These are phyloP conservation scores for Unio pictorum DNA, from an alignment of 2,888 invertebrate species.

Conservation along the genomic window DNA sequence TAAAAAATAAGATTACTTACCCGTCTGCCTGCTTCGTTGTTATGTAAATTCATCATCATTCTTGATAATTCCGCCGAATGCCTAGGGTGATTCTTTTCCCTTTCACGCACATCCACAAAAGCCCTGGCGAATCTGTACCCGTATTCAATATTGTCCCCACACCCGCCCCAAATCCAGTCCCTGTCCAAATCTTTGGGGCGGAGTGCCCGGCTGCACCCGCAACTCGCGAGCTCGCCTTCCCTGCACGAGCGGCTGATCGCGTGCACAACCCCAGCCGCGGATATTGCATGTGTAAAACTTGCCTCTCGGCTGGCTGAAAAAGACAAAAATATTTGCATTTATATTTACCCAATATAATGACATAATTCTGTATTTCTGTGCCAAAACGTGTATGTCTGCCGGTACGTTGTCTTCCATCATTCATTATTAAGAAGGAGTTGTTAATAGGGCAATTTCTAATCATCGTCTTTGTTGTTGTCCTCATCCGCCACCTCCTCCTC, in stretches of 20 bases:
- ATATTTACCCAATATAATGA: background rate
- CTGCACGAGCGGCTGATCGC: conserved; percentile 91
- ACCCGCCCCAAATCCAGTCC: conserved; percentile 99
- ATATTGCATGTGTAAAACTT: conserved; percentile 76
- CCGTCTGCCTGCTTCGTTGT: conserved; percentile 97
- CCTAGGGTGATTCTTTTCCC: conserved; percentile 82
- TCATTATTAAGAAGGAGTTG: too few relatives aligned
- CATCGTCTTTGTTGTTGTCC: too few relatives aligned
- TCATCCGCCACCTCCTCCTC: too few relatives aligned
- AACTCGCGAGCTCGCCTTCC: conserved; percentile 90
- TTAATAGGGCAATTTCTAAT: too few relatives aligned
- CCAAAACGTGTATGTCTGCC: too few relatives aligned
- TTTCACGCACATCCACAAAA: conserved; percentile 93
- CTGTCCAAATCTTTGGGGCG: conserved; percentile 87
- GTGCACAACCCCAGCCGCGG: conserved; percentile 82
- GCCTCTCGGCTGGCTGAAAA: conserved; percentile 75
- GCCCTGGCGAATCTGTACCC: conserved; percentile 88
- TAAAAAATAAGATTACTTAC: conserved; percentile 75
- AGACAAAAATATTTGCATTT: conserved; percentile 7
- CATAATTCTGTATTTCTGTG: too few relatives aligned
- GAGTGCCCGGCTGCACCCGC: conserved; percentile 88
- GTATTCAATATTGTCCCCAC: conserved; percentile 96
- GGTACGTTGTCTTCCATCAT: too few relatives aligned
- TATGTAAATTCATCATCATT: conserved; percentile 96
- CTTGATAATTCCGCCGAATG: conserved; percentile 86